phyloP scores from a whole-genome alignment of 2,113 vertebrate species.

The Elaphurus davidianus region DNA sequence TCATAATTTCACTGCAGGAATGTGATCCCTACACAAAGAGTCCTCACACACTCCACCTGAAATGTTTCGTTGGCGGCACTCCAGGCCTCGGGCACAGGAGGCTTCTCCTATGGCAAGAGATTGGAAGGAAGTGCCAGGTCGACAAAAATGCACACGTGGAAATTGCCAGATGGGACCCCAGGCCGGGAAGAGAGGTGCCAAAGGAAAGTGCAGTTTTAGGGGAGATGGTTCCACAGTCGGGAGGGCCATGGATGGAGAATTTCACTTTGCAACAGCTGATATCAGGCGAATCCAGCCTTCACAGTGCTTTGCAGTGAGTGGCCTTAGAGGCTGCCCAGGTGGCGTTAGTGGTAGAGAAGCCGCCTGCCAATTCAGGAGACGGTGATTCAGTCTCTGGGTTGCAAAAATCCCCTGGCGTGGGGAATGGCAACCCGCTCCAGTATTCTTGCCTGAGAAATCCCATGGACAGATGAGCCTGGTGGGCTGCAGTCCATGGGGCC shows the following conservation, averaged over 20 bases:
- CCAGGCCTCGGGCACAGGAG: accelerated
- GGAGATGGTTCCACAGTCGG: not conserved
- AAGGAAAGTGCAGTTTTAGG: not conserved
- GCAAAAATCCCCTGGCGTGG: not conserved
- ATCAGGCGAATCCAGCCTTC: not conserved
- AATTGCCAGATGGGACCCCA: too few species aligned
- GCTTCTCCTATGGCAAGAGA: not conserved
- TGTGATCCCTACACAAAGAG: not conserved
- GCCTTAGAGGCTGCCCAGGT: not conserved
- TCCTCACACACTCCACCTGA: not conserved
- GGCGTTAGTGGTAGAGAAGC: not conserved
- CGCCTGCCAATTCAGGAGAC: not conserved
- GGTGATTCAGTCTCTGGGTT: not conserved
- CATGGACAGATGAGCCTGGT: not conserved
- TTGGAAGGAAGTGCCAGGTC: not conserved
- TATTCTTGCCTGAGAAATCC: not conserved
- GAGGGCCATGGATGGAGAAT: not conserved
- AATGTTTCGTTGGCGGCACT: not conserved
- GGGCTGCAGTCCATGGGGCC: not conserved
- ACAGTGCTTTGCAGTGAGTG: not conserved
- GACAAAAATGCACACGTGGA: not conserved
- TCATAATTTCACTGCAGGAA: not conserved
- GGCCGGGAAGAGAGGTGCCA: not conserved
- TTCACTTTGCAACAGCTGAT: not conserved
- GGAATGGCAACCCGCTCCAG: not conserved